Conservation (phyloP, 2,888 invertebrate species). For the Phortica magna region DNA sequence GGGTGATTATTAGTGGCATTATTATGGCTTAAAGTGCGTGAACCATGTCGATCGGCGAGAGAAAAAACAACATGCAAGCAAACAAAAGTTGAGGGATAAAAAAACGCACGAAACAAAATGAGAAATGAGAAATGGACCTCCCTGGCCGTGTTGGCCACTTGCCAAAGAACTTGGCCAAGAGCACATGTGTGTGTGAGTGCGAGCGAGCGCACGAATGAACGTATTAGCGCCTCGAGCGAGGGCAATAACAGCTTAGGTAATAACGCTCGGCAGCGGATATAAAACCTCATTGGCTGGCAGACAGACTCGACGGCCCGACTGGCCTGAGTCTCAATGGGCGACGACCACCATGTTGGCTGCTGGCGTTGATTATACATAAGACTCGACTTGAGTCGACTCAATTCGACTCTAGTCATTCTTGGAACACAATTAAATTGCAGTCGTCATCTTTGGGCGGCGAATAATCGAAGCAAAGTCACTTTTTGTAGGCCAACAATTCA, state of each 20-base stretch:
- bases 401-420: background rate
- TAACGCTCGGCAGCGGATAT: conserved; percentile 45
- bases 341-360: conserved; percentile 73
- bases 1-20: conserved; percentile 71
- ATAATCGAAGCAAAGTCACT: background rate
- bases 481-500: background rate
- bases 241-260: conserved; percentile 28
- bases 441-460: background rate
- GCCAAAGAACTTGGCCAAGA: conserved; percentile 54
- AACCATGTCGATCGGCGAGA: conserved; percentile 66
- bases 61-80: conserved; percentile 40
- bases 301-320: background rate
- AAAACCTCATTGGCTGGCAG: conserved; percentile 64
- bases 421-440: conserved; percentile 13
- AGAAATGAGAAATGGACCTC: conserved; percentile 66
- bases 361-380: background rate
- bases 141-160: conserved; percentile 47
- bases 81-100: conserved; percentile 55
- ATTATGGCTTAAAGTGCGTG: conserved; percentile 72
- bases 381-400: no score
- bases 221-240: conserved; percentile 67
- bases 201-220: conserved; percentile 55
- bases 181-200: no score
- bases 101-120: conserved; percentile 11
- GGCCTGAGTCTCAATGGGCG: conserved; percentile 35